A percentile compares a stretch with the other conserved stretches of the same genome.
Conservation (phyloP, 2,797 vertebrate genomes). For the Lutjanus argentimaculatus region DNA sequence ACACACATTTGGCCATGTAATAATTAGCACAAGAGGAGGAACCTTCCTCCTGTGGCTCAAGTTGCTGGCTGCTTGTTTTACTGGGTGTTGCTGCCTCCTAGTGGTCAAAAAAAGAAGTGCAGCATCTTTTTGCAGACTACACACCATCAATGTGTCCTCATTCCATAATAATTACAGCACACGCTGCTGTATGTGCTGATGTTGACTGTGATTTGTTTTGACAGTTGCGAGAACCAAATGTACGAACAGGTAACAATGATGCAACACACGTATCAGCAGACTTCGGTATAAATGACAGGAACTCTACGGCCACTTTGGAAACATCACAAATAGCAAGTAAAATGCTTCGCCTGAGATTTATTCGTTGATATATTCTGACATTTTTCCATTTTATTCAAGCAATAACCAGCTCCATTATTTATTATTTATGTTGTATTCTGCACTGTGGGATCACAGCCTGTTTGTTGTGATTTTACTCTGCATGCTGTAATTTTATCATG, state of each 20-base stretch:
- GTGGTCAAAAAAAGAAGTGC: conserved; percentile 15
- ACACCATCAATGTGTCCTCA: neutral
- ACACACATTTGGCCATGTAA: neutral
- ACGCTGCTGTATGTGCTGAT: neutral
- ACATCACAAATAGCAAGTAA: neutral
- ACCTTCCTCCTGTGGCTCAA: neutral
- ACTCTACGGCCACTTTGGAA: neutral
- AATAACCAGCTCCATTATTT: neutral
- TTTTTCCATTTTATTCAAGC: neutral
- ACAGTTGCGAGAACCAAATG: neutral
- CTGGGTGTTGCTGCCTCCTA: conserved; percentile 38
- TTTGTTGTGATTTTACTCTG: too few relatives aligned
- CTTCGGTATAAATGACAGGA: neutral
- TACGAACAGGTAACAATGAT: neutral
- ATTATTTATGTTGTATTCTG: neutral
- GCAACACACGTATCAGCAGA: neutral
- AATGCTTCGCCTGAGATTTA: neutral
- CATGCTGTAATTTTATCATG: too few relatives aligned
- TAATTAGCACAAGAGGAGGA: neutral
- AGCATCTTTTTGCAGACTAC: neutral
- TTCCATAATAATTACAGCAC: conserved; percentile 1
- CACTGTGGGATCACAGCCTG: neutral
- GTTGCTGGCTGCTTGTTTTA: neutral
- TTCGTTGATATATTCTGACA: neutral
- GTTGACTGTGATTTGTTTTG: neutral